phyloP scores from a whole-genome alignment of 2,113 vertebrate species.

The Cichladusa arquata region DNA sequence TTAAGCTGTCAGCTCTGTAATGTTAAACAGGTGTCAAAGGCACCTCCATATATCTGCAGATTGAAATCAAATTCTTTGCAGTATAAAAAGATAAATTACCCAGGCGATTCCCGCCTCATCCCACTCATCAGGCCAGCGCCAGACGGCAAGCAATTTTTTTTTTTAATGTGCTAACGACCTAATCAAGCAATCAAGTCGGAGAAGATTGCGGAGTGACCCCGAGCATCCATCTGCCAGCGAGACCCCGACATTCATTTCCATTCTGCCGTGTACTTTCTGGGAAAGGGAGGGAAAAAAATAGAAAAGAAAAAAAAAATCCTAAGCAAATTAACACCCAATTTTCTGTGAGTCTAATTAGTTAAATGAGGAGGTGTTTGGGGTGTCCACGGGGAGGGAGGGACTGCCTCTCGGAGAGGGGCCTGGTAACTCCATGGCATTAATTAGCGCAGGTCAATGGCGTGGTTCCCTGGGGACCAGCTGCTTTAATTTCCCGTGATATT shows the following conservation, averaged over 20 bases:
- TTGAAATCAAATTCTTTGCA: conserved; percentile 79
- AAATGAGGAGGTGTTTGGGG: conserved; percentile 89
- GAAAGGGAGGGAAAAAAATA: conserved; percentile 68
- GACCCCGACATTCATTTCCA: conserved; percentile 92
- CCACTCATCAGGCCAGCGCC: conserved; percentile 91
- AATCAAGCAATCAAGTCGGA: conserved; percentile 97
- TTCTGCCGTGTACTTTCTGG: conserved; percentile 51
- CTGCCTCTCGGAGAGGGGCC: conserved; percentile 57
- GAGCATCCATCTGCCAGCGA: conserved; percentile 92
- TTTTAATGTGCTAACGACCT: conserved; percentile 96
- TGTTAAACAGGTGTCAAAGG: conserved; percentile 81
- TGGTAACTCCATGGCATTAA: conserved; percentile 93
- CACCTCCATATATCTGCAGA: conserved; percentile 82
- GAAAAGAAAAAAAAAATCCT: conserved; percentile 70
- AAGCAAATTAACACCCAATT: conserved; percentile 98
- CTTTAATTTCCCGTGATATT: conserved; percentile 99
- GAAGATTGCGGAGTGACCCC: conserved; percentile 97
- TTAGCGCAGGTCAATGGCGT: conserved; percentile 96
- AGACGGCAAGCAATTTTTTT: conserved; percentile 96
- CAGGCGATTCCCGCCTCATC: conserved; percentile 84
- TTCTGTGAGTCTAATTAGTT: conserved; percentile 98
- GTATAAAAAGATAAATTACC: conserved; percentile 86
- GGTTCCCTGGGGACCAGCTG: conserved; percentile 89
- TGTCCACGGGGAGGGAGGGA: conserved; percentile 67
- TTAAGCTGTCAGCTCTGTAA: conserved; percentile 77